Base-by-base conservation (phyloP, 2,888 invertebrate species). In the Stramonita haemastoma region DNA sequence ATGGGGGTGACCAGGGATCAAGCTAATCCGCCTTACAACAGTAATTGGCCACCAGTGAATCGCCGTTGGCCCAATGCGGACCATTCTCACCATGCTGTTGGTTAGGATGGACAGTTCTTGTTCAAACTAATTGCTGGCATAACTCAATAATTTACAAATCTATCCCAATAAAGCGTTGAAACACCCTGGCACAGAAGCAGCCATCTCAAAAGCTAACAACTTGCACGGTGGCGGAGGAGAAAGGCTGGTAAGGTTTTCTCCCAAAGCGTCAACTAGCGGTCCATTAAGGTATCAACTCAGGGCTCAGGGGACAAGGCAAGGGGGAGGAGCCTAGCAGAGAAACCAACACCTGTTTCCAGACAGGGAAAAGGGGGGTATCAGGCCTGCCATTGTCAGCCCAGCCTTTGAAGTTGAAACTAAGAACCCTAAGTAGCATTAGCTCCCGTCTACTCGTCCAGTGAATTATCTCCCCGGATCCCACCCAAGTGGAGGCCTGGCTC, bases 381-480 rank as follows among this genome's bases (percentile, higher is more conserved):
- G 57, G 26, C 15, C 84, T 29, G 15, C 11, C 84, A 57, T 56
- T 57, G 84, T 83, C 29, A n/a, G 84, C 84, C 84, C n/a, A 84
- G 84, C 57, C 84, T 84, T 84, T 84, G 84, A 84, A 84, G n/a
- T 56, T 84, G 84, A 84, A 84, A 84, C 57, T 84, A 84, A 84
- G 84, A 84, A 84, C 29, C 84, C 57, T 84, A 84, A 84, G 84
- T 84, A 84, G 84, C 84, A 84, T 84, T 84, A 84, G 84, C 84
- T 79, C 84, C 56, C 57, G 84, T 56, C 84, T 29, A 34, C 34
- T 29, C 29, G 56, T 56, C n/a, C 34, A 26, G 77, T 29, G 56
- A 87, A 46, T 77, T 77, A 77, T 73, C 73, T 87, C 34, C 73
- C 46, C 2, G 46, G 83, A 84, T 84, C 84, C 84, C 84, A 84